These are phyloP conservation scores for Puffinus mauretanicus DNA, from an alignment of 2,113 vertebrate genomes.

Conservation along the genomic window DNA sequence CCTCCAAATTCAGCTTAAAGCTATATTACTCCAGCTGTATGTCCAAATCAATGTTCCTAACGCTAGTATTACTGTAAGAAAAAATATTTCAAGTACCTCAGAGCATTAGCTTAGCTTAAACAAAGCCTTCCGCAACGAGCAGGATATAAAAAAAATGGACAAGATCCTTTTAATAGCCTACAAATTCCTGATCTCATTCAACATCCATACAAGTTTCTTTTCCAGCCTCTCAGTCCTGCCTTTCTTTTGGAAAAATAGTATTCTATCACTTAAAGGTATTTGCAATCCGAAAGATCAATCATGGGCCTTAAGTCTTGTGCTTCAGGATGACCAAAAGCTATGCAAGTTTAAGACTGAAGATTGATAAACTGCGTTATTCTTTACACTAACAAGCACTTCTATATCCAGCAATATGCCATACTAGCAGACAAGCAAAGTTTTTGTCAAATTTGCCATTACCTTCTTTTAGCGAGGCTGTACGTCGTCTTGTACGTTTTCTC, in stretches of 20 bases:
- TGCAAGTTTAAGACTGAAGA: not conserved
- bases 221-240: not conserved
- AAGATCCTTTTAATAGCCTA: not conserved
- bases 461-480: slow-evolving; percentile 87
- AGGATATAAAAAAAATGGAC: not conserved
- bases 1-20: not conserved
- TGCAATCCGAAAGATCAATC: not conserved
- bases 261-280: not conserved
- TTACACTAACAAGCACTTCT: not conserved
- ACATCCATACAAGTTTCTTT: not conserved
- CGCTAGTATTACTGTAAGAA: not conserved
- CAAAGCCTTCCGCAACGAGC: not conserved
- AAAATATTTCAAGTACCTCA: not conserved
- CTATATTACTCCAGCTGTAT: not conserved
- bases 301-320: not conserved
- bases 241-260: not conserved
- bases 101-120: not conserved
- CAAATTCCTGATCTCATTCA: not conserved
- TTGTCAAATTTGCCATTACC: slow-evolving; percentile 55
- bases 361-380: not conserved
- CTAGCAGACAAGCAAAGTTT: not conserved
- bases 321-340: not conserved
- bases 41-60: not conserved
- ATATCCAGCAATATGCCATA: not conserved
- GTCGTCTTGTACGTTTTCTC: slow-evolving; percentile 84